Conservation (phyloP, 2,888 invertebrate species). For the Drosophila heteroneura region DNA sequence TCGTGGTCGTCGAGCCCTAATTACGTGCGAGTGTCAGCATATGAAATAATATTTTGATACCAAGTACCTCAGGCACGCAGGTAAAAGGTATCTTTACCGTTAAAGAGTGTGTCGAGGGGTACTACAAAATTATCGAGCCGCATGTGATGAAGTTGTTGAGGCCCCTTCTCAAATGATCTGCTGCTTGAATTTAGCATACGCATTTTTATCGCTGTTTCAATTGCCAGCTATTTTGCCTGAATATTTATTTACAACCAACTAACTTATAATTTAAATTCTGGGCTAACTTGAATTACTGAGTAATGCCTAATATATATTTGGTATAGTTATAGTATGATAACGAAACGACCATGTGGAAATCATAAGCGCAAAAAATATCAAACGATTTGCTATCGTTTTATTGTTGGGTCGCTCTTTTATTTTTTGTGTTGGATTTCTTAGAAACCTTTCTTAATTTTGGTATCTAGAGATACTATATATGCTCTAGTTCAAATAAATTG, state of each 20-base stretch:
- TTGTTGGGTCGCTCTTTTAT: conserved; percentile 4
- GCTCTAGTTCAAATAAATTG: background rate
- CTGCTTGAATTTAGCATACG: background rate
- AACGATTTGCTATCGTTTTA: conserved; percentile 63
- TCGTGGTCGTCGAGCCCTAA: conserved; percentile 55
- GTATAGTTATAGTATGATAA: background rate
- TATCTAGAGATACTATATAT: background rate
- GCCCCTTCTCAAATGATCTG: background rate
- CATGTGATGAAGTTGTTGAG: background rate
- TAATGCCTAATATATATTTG: background rate
- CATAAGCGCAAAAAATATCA: conserved; percentile 59
- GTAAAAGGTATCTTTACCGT: conserved; percentile 23
- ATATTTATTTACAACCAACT: background rate
- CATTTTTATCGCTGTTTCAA: background rate
- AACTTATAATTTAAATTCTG: background rate
- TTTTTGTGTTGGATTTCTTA: background rate
- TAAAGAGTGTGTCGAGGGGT: background rate
- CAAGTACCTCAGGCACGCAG: conserved; percentile 60
- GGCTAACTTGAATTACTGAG: background rate
- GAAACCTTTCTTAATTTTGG: background rate
- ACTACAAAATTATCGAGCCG: background rate
- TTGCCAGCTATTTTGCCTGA: background rate
- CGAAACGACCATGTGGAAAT: conserved; percentile 17
- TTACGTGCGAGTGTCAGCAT: conserved; percentile 81
- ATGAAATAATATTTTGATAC: conserved; percentile 79